Evolutionary conservation across 2,113 vertebrate genomes (phyloP).

Genomic region (Nymphicus hollandicus): DNA sequence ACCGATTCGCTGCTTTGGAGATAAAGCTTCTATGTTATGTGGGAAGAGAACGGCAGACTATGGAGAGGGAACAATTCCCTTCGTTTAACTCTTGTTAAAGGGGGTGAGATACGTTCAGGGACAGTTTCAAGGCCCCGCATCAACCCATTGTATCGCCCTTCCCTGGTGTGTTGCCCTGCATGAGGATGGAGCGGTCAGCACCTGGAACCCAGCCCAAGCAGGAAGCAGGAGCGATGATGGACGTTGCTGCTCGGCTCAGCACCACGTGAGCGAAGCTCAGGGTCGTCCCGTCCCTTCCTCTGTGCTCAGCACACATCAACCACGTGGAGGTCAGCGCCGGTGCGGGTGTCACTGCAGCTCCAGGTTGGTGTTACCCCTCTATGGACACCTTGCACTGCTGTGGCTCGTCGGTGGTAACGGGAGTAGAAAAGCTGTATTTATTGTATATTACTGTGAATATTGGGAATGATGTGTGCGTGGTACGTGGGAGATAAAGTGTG

Average conservation of each 20-base stretch:
- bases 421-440: slow-evolving; percentile 53
- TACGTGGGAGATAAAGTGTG: neutral
- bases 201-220: neutral
- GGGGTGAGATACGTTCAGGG: neutral
- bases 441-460: slow-evolving; percentile 74
- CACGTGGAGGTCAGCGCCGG: neutral
- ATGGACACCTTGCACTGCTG: rapidly evolving
- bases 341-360: neutral
- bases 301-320: neutral
- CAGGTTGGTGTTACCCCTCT: neutral
- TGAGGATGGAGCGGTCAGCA: neutral
- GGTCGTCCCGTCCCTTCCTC: neutral
- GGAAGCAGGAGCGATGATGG: neutral
- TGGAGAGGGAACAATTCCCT: rapidly evolving
- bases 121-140: rapidly evolving
- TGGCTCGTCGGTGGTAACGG: neutral
- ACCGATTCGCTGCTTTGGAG: rapidly evolving
- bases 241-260: neutral
- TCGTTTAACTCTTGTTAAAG: rapidly evolving
- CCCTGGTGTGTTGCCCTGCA: neutral
- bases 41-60: neutral
- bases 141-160: neutral
- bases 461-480: neutral
- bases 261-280: neutral
- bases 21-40: neutral